phyloP scores from a whole-genome alignment of 2,113 vertebrate genomes.

The Chloropsis cyanopogon region DNA sequence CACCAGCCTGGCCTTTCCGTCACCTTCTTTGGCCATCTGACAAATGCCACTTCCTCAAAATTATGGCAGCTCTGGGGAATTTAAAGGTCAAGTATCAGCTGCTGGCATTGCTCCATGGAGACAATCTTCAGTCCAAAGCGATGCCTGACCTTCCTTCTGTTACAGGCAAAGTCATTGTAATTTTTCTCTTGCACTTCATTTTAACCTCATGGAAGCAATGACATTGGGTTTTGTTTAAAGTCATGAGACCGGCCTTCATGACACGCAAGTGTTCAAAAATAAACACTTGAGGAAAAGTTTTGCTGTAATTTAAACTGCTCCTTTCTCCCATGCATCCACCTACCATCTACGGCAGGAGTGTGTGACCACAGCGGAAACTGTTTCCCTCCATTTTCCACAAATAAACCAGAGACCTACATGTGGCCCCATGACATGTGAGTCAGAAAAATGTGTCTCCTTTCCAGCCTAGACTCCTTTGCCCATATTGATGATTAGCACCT shows the following conservation, averaged over 20 bases:
- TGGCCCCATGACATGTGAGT: not conserved
- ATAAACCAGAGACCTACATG: not conserved
- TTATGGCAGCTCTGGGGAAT: slow-evolving; percentile 31
- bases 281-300: slow-evolving; percentile 31
- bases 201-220: slow-evolving; percentile 9
- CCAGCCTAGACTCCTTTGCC: not conserved
- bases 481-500: not conserved
- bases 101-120: slow-evolving; percentile 6
- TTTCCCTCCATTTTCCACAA: not conserved
- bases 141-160: slow-evolving; percentile 40
- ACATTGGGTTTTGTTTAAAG: slow-evolving; percentile 11
- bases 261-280: not conserved
- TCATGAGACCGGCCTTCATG: not conserved
- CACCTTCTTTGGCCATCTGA: slow-evolving; percentile 22
- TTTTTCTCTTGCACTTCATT: not conserved
- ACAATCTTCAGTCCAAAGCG: not conserved
- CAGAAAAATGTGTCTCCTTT: not conserved
- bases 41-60: slow-evolving; percentile 58
- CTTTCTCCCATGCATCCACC: slow-evolving; percentile 18
- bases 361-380: not conserved
- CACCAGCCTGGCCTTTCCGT: not conserved
- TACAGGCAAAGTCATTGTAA: not conserved
- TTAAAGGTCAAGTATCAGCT: slow-evolving; percentile 70
- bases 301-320: slow-evolving; percentile 9
- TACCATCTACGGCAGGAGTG: not conserved